Evolutionary conservation across 2,888 invertebrate genomes (phyloP), one percentile per base, ranked within the genome.

Genomic region (Trisateles emortualis): DNA sequence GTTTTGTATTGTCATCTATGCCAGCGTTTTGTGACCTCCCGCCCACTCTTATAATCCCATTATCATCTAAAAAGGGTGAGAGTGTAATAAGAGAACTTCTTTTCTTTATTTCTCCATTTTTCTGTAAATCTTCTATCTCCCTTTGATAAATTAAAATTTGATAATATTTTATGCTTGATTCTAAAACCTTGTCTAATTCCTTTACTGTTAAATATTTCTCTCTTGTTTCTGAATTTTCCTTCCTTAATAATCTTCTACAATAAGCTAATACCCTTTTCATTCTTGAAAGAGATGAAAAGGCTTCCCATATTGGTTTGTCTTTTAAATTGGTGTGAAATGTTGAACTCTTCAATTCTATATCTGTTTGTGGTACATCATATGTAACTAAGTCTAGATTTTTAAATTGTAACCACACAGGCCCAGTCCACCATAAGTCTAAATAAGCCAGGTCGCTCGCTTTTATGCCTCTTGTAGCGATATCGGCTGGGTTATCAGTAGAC

Each of bases 1-100:
- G 59, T 36, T 60, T 61, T 0, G 9, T 52, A 0, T 24, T 24
- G 0, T 40, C 26, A 2, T 14, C 2, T 13, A 53, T 6, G 5
- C 36, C 17, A 26, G 63, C 36, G 4, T 56, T 46, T 41, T 57
- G 26, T 24, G 65, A 16, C 3, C 67, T 24, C 1, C 64, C 64
- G 6, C 54, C 52, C 0, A 68, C 67, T 57, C 62, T 51, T 5
- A 70, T n/a, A n/a, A n/a, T n/a, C n/a, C n/a, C n/a, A 0, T 40
- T 38, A 1, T 51, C 42, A 17, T 67, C 64, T 11, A 67, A 19
- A 36, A 50, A 58, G 14, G 63, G 56, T 35, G 45, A 26, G 8
- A 52, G 17, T 1, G 13, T 14, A 40, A 52, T 52, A n/a, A n/a
- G n/a, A n/a, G n/a, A n/a, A n/a, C n/a, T n/a, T n/a, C n/a, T n/a